Evolutionary conservation across 2,113 vertebrate species (phyloP).

Genomic region (Chauna torquata): DNA sequence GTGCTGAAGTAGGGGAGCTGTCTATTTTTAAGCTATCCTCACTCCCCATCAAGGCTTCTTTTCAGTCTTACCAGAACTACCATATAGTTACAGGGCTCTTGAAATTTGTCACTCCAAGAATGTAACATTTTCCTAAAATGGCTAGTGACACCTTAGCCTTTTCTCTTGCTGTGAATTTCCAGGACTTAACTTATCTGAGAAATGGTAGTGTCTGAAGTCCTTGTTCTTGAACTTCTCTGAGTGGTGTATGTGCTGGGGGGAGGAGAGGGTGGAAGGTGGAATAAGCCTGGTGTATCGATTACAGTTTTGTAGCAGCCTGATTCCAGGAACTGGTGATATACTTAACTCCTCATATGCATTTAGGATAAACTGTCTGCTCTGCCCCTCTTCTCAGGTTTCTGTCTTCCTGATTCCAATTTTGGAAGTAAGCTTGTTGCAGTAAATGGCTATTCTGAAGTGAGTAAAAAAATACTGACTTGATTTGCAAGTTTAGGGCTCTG

Average conservation of each 20-base stretch:
- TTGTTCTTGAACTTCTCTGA: background rate
- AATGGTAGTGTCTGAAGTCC: background rate
- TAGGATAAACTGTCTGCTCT: background rate
- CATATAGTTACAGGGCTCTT: background rate
- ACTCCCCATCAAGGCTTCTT: background rate
- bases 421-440: background rate
- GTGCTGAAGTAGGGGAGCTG: background rate
- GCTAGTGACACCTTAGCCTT: background rate
- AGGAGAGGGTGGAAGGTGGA: background rate
- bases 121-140: background rate
- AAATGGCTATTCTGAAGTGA: background rate
- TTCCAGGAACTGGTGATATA: background rate
- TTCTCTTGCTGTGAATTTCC: conserved; percentile 6
- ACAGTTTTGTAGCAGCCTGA: background rate
- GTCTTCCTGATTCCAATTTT: background rate
- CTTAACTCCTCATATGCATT: background rate
- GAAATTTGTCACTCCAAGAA: background rate
- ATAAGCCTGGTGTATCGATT: background rate
- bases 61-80: background rate
- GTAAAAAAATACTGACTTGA: background rate
- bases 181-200: background rate
- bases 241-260: background rate
- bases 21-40: background rate
- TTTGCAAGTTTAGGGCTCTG: background rate
- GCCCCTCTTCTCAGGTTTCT: background rate